Evolutionary conservation across 2,113 vertebrate species (phyloP).

Genomic region (Proteles cristata): DNA sequence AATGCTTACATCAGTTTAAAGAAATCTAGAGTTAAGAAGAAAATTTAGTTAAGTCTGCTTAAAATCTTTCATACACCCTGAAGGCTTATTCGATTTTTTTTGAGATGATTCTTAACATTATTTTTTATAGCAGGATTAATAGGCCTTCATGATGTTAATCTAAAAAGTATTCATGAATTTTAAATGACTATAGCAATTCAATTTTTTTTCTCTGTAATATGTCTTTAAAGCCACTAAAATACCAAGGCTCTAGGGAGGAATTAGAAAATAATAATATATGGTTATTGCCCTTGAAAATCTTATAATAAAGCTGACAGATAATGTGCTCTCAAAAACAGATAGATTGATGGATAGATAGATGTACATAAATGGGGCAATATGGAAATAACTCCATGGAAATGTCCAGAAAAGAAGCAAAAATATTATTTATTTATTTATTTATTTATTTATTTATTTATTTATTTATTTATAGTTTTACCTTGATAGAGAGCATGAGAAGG

Average conservation of each 20-base stretch:
- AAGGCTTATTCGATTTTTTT: constrained; percentile 9
- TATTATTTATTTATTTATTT: neutral
- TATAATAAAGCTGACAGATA: neutral
- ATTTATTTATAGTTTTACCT: too few species aligned
- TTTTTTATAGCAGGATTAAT: neutral
- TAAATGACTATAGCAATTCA: neutral
- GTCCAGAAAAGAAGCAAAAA: neutral
- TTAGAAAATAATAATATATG: neutral
- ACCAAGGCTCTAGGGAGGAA: neutral
- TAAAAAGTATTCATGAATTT: neutral
- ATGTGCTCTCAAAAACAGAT: neutral
- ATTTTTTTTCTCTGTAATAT: neutral
- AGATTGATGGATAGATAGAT: neutral
- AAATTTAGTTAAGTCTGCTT: neutral
- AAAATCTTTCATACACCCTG: neutral
- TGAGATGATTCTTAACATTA: neutral
- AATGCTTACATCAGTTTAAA: rapidly evolving
- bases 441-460: too few species aligned
- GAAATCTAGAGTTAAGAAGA: neutral
- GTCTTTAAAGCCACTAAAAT: neutral
- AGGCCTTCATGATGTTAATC: neutral
- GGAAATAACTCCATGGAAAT: neutral
- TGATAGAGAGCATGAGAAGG: too few species aligned
- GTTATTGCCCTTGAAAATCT: neutral
- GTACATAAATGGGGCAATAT: neutral